phyloP scores from a whole-genome alignment of 2,888 invertebrate species.

The Thysanoteuthis rhombus region DNA sequence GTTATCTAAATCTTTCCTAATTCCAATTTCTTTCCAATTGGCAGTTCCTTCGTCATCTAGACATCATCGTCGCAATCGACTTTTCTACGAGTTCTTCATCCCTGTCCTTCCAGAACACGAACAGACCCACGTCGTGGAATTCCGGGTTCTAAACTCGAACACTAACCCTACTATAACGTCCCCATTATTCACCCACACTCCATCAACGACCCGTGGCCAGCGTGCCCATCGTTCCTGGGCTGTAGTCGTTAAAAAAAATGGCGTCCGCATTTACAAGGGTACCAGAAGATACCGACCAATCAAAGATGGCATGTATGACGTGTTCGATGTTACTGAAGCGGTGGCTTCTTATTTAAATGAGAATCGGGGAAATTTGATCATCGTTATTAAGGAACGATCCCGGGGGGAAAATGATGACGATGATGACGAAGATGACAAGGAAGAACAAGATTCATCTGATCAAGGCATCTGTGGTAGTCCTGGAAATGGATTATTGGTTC shows the following conservation, averaged over 20 bases:
- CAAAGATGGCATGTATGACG: constrained; percentile 38
- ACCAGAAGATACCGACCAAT: constrained; percentile 36
- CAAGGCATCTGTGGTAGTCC: not conserved
- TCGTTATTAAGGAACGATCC: constrained; percentile 37
- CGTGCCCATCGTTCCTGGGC: not conserved
- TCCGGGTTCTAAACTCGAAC: constrained; percentile 45
- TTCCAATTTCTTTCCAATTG: not conserved
- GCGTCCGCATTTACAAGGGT: constrained; percentile 37
- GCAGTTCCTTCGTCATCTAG: not conserved
- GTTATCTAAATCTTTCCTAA: not conserved
- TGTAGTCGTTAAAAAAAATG: constrained; percentile 37
- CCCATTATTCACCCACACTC: not conserved
- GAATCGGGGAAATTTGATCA: constrained; percentile 48
- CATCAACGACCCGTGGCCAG: not conserved
- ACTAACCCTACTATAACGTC: not conserved
- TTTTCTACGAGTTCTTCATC: constrained; percentile 41
- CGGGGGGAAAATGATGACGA: constrained; percentile 28
- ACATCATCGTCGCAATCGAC: not conserved
- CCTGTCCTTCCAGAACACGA: constrained; percentile 51
- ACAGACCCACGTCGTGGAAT: constrained; percentile 49
- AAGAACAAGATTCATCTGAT: not conserved
- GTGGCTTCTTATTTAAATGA: constrained; percentile 45
- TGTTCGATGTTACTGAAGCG: constrained; percentile 44
- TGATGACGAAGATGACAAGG: not conserved
- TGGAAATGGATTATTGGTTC: not conserved